A percentile compares a stretch with the other conserved stretches of the same genome.
Conservation (phyloP, 1,140 invertebrate genomes). For the Whitmania pigra region DNA sequence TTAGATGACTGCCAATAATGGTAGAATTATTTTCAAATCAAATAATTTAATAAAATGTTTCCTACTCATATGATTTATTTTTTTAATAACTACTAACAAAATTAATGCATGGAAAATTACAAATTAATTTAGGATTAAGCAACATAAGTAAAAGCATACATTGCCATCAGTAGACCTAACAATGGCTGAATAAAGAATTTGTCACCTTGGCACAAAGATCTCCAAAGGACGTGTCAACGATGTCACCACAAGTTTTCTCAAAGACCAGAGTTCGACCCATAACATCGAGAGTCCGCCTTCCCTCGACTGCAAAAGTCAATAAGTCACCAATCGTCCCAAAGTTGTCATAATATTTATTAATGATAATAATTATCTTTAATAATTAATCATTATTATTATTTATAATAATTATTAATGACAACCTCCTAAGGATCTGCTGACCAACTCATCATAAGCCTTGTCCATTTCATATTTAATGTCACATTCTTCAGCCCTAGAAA, state of each 20-base stretch:
- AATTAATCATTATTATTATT: too few species aligned
- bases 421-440: conserved; percentile 75
- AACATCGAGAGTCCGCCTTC: conserved; percentile 68
- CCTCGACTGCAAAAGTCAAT: conserved; percentile 47
- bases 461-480: conserved; percentile 58
- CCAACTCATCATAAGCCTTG: conserved; percentile 73
- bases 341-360: neutral
- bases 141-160: too few species aligned
- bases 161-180: too few species aligned
- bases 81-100: too few species aligned
- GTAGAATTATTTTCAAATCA: neutral
- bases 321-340: neutral
- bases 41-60: too few species aligned
- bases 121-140: too few species aligned
- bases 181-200: neutral
- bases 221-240: conserved; percentile 75
- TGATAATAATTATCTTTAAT: too few species aligned
- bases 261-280: conserved; percentile 76
- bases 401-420: too few species aligned
- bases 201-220: conserved; percentile 78
- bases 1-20: neutral
- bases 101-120: too few species aligned
- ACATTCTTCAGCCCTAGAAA: conserved; percentile 47
- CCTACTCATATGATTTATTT: too few species aligned
- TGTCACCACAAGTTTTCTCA: conserved; percentile 74